phyloP scores from a whole-genome alignment of 2,113 vertebrate genomes.

The Mastomys coucha region DNA sequence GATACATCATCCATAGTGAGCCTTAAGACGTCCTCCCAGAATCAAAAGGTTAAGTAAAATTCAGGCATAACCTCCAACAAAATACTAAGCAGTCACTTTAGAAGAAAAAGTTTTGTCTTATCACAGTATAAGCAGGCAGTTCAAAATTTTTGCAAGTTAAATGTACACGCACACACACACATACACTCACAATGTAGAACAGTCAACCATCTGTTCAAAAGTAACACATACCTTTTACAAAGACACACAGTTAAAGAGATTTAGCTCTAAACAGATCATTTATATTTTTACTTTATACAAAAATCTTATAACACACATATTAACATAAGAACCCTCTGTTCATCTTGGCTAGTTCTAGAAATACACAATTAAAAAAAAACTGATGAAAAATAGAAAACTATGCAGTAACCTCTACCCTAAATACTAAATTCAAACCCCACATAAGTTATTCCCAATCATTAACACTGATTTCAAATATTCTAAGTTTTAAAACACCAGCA shows the following conservation, averaged over 20 bases:
- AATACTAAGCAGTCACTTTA: background rate
- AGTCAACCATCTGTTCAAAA: background rate
- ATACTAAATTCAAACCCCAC: background rate
- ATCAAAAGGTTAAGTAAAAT: background rate
- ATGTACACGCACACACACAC: background rate
- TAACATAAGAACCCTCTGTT: background rate
- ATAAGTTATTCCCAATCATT: background rate
- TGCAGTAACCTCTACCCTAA: background rate
- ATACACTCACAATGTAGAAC: background rate
- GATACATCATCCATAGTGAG: background rate
- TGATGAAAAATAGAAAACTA: slow-evolving; percentile 31
- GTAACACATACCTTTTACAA: background rate
- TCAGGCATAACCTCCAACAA: background rate
- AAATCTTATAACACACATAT: slow-evolving; percentile 32
- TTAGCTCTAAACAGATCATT: background rate
- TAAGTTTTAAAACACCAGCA: background rate
- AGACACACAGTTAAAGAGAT: background rate
- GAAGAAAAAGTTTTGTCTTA: background rate
- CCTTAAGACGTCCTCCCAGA: background rate
- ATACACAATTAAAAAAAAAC: background rate
- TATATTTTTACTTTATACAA: slow-evolving; percentile 24
- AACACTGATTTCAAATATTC: background rate
- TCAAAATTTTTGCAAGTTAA: background rate
- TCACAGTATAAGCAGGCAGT: background rate
- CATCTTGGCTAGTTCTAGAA: slow-evolving; percentile 36